Percentiles rank a stretch among this genome's conserved stretches.
Evolutionary conservation across 2,888 invertebrate genomes (phyloP).

Genomic region (Synergus laeviventris): DNA sequence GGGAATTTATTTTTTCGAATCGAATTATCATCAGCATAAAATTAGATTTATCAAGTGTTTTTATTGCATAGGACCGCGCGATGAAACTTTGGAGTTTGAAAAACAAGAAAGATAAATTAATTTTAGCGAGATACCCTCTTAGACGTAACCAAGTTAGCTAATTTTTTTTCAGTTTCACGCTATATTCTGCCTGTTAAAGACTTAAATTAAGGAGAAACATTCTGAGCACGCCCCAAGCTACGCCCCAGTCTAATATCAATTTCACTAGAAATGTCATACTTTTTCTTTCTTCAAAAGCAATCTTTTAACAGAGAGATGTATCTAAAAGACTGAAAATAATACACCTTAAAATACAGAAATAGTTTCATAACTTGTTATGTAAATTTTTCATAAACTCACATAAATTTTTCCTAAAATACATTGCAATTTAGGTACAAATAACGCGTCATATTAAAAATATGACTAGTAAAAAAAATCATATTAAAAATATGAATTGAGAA

Average conservation of each 20-base stretch:
- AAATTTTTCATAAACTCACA: too few species aligned
- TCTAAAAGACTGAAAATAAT: background rate
- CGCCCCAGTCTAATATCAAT: background rate
- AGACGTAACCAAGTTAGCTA: background rate
- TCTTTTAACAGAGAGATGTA: background rate
- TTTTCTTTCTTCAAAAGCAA: background rate
- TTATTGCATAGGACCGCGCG: background rate
- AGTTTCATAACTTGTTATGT: too few species aligned
- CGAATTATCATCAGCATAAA: too few species aligned
- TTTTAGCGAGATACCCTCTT: background rate
- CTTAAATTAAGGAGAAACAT: background rate
- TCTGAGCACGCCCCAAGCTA: background rate
- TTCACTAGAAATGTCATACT: background rate
- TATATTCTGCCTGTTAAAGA: background rate
- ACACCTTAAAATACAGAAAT: background rate
- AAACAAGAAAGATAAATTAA: background rate
- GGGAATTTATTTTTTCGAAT: too few species aligned
- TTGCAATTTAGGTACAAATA: too few species aligned
- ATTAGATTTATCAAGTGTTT: background rate
- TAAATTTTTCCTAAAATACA: too few species aligned
- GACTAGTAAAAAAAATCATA: too few species aligned
- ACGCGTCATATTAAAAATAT: too few species aligned
- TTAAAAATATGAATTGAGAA: too few species aligned
- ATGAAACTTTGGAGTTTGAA: background rate
- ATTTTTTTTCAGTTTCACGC: background rate